These are phyloP conservation scores for Molorchus minor DNA, from an alignment of 2,888 invertebrate species.

Conservation along the genomic window DNA sequence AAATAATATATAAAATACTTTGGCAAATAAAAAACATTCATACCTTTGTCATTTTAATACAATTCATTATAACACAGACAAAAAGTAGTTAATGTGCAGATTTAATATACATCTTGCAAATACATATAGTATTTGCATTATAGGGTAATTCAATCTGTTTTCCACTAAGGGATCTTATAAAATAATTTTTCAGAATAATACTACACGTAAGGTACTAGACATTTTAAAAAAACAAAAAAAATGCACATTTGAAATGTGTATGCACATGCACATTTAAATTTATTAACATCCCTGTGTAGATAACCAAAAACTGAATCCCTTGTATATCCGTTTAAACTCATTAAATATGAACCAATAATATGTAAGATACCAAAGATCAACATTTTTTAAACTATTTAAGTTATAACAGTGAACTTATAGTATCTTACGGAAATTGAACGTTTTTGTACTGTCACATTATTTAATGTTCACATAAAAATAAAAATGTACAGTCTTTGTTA, in stretches of 20 bases:
- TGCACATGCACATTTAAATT: too few relatives aligned
- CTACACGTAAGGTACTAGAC: too few relatives aligned
- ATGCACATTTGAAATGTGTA: too few relatives aligned
- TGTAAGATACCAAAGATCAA: slow-evolving; percentile 27
- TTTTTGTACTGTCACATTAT: slow-evolving; percentile 24
- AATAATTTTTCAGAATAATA: too few relatives aligned
- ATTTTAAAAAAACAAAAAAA: too few relatives aligned
- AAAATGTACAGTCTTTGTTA: slow-evolving; percentile 26
- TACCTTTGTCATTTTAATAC: slow-evolving; percentile 14
- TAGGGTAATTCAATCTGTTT: too few relatives aligned
- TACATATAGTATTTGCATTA: slow-evolving; percentile 16
- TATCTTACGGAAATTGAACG: slow-evolving; percentile 27
- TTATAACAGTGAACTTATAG: slow-evolving; percentile 22
- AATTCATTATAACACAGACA: slow-evolving; percentile 16
- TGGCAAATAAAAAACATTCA: slow-evolving; percentile 21
- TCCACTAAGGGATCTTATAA: too few relatives aligned
- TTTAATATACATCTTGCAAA: slow-evolving; percentile 21
- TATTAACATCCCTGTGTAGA: too few relatives aligned
- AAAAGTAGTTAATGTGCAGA: slow-evolving; percentile 23
- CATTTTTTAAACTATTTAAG: slow-evolving; percentile 20
- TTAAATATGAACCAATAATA: slow-evolving; percentile 21
- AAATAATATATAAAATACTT: slow-evolving; percentile 24
- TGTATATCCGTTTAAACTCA: slow-evolving; percentile 15
- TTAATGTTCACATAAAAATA: slow-evolving; percentile 11
- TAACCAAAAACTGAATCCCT: too few relatives aligned